These are phyloP conservation scores for Autographa gamma DNA, from an alignment of 2,888 invertebrate species.

Conservation along the genomic window DNA sequence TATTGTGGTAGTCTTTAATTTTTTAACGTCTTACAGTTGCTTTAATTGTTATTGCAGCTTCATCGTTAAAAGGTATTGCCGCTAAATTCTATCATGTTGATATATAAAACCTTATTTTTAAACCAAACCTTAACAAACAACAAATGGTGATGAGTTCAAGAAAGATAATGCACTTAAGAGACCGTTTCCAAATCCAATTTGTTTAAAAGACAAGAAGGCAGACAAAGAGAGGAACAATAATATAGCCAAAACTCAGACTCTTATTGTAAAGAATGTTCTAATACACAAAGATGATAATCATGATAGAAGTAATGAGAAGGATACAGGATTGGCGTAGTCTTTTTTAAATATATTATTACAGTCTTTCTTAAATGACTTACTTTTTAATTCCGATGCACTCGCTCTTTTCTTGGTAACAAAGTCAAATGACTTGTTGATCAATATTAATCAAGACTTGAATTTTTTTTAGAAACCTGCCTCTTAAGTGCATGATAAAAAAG, in stretches of 20 bases:
- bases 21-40: no score
- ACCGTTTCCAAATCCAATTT: not conserved
- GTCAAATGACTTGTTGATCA: no score
- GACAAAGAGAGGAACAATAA: no score
- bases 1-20: no score
- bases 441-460: not conserved
- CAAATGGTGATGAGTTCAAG: not conserved
- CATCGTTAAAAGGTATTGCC: no score
- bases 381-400: not conserved
- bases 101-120: not conserved
- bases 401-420: not conserved
- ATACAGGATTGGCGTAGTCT: no score
- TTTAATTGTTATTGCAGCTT: no score
- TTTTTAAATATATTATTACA: no score
- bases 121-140: not conserved
- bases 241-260: no score
- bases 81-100: not conserved
- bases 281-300: no score
- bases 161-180: conserved; percentile 1
- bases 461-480: not conserved
- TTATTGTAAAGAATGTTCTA: no score
- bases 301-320: no score
- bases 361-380: not conserved
- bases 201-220: not conserved
- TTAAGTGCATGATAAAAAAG: not conserved